Base-by-base conservation (phyloP, 1,140 invertebrate species). In the Drosophila sturtevanti region DNA sequence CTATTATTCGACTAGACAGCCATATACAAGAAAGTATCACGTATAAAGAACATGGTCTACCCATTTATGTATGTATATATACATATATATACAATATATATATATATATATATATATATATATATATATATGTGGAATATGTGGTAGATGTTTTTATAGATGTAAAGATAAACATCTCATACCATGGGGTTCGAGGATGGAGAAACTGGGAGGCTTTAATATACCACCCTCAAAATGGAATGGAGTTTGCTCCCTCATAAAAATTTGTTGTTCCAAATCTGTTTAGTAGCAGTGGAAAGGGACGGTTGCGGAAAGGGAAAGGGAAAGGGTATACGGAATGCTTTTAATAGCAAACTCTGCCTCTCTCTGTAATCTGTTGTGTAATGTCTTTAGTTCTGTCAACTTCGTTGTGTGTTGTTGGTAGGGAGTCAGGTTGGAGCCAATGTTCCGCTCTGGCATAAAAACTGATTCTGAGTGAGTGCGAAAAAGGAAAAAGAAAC, bases 351-450 rank as follows among this genome's bases (percentile, higher is more conserved):
- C 71, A 72, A 73, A 58, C 66, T 63, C 63, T 22, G 21, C 27
- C 16, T 21, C 37, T 64, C 12, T 55, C 82, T 69, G 79, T 90
- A 90, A 90, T 90, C 81, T 90, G 87, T 90, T 90, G 77, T 90
- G 87, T 90, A 90, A 90, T 90, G 87, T 90, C 87, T 90, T 90
- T 90, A 90, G 87, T 90, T 90, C 81, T 82, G 87, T 86, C 81
- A 90, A 90, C 81, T 90, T 77, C 65, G 68, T 59, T 73, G 77
- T 70, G 72, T 61, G 85, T 70, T 54, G 61, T 31, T 31, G 41
- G 16, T 48, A 21, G 41, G 48, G 63, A 56, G 54, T 55, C 67
- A 68, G 65, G 69, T 58, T 63, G 51, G 34, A 51, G 63, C 61
- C 41, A 52, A 52, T 56, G 76, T 56, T 84, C 16, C 41, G 41